These are phyloP conservation scores for Portevinia maculata DNA, from an alignment of 2,888 invertebrate species.

Conservation along the genomic window DNA sequence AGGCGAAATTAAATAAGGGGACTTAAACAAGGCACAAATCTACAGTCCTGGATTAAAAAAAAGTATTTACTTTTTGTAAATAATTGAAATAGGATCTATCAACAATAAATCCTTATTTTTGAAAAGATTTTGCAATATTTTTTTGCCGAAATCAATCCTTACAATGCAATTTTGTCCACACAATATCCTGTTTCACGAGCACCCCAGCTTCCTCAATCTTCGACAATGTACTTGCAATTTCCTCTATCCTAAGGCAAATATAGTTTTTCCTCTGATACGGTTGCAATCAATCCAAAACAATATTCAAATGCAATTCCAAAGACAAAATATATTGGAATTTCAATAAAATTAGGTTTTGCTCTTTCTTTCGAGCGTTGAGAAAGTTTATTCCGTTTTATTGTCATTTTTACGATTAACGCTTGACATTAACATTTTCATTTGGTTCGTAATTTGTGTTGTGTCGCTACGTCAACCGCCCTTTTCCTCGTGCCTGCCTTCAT, in stretches of 20 bases:
- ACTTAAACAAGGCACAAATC: no score
- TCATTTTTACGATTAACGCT: slow-evolving; percentile 53
- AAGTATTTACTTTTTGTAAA: no score
- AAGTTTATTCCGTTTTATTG: slow-evolving; percentile 52
- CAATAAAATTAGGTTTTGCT: slow-evolving; percentile 16
- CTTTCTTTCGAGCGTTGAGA: slow-evolving; percentile 6
- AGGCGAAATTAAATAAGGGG: no score
- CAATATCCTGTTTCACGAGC: no score
- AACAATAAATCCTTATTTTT: no score
- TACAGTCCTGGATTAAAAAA: no score
- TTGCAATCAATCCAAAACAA: not conserved
- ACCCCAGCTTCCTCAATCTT: not conserved
- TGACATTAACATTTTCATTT: slow-evolving; percentile 60
- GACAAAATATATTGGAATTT: slow-evolving; percentile 9
- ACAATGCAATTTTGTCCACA: no score
- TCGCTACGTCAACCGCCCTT: not conserved
- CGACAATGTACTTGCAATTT: not conserved
- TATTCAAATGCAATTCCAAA: not conserved
- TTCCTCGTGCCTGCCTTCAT: not conserved
- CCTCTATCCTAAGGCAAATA: not conserved
- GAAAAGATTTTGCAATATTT: no score
- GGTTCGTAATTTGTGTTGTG: slow-evolving; percentile 18
- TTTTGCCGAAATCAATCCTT: no score
- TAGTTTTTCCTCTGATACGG: not conserved
- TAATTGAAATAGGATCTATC: no score